phyloP scores from a whole-genome alignment of 2,113 vertebrate species.

The Labeo rohita region DNA sequence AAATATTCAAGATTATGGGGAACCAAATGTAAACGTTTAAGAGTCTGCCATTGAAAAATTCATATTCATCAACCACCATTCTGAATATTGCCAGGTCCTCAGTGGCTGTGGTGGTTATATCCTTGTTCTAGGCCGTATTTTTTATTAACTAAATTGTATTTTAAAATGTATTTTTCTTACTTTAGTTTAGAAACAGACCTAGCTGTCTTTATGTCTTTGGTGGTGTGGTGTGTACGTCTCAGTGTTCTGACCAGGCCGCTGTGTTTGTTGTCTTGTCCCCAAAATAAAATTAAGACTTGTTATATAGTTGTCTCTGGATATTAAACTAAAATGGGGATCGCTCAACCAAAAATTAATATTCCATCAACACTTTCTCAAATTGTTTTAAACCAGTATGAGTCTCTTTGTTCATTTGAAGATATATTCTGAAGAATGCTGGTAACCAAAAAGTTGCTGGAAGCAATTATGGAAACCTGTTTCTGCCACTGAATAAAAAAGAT shows the following conservation, averaged over 20 bases:
- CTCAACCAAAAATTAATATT: neutral
- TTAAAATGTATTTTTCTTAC: no score
- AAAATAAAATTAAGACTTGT: neutral
- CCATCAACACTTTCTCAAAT: neutral
- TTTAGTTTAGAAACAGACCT: no score
- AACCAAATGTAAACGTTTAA: no score
- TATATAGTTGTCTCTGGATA: neutral
- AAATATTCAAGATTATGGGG: neutral
- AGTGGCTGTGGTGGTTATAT: no score
- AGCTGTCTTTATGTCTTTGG: neutral
- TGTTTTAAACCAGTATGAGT: neutral
- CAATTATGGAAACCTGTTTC: neutral
- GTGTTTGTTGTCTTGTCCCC: slow-evolving; percentile 24
- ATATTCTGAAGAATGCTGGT: neutral
- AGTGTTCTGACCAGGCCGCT: slow-evolving; percentile 66
- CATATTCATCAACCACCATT: no score
- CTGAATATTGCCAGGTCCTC: no score
- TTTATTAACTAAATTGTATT: no score
- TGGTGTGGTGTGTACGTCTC: slow-evolving; percentile 60
- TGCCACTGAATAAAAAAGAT: no score
- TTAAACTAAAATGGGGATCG: neutral
- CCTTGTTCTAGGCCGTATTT: no score
- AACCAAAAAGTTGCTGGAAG: neutral
- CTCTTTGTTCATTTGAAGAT: neutral
- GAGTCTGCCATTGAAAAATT: no score